Evolutionary conservation across 2,113 vertebrate species (phyloP).

Genomic region (Pelecanoides urinatrix): DNA sequence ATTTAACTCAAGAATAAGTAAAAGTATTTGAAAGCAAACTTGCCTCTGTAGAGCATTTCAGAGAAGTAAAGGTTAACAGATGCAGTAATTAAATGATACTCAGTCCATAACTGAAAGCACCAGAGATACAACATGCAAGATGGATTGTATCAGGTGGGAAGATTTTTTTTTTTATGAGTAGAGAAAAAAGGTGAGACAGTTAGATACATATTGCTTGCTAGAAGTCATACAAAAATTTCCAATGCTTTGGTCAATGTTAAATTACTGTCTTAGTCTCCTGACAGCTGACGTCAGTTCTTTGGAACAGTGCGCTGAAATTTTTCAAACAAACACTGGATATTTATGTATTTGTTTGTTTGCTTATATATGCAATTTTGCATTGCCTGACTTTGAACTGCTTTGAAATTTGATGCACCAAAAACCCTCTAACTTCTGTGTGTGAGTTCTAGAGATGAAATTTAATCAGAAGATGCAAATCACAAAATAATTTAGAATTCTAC

Average conservation of each 20-base stretch:
- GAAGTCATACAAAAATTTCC: not conserved
- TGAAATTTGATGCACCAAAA: not conserved
- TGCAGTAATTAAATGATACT: not conserved
- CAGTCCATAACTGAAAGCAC: not conserved
- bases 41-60: not conserved
- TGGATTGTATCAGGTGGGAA: not conserved
- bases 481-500: not conserved
- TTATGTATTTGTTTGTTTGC: not conserved
- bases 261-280: not conserved
- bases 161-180: not conserved
- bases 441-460: not conserved
- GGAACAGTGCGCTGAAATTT: not conserved
- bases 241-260: not conserved
- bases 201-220: not conserved
- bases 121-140: not conserved
- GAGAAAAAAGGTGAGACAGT: not conserved
- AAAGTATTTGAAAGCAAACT: not conserved
- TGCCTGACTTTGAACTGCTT: not conserved
- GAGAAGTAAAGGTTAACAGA: not conserved
- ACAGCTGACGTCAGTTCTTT: not conserved
- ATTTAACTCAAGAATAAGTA: not conserved
- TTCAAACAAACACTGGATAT: not conserved
- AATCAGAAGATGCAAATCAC: not conserved
- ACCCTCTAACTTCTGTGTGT: not conserved
- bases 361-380: not conserved